Evolutionary conservation across 1,140 invertebrate species (phyloP), one percentile per base, ranked within the genome.

Genomic region (Penaeus japonicus): DNA sequence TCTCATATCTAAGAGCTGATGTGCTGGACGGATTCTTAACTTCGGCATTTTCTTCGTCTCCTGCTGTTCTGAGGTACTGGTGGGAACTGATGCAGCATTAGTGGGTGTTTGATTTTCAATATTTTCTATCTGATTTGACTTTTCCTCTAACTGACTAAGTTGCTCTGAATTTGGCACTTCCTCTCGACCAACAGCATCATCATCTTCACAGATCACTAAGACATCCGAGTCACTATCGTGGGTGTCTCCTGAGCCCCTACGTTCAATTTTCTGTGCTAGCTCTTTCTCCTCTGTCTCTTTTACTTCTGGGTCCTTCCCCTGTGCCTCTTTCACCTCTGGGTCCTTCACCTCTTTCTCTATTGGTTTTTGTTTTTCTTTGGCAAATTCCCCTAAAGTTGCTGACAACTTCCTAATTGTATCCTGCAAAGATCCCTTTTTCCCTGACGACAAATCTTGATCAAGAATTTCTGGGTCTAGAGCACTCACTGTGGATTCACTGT

Each of bases 171-270:
- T 22, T 47, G 54, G 15, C 12, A 7, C n/a, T 53, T 78, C 55
- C 22, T 59, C 87, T 7, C 59, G 59, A 24, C 18, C n/a, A 35
- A 80, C 77, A 39, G 77, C 53, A 80, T 86, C 85, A 27, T 27
- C 79, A 75, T 87, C 87, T 39, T 88, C 87, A 88, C 87, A 88
- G 32, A 88, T 88, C 4, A 88, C 87, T 57, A 88, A 75, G 20
- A 35, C 83, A 55, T 88, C 87, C 0, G 87, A 88, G 20, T 88
- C 87, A 78, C 87, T 88, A 27, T 88, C 86, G 78, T 84, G 54
- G 32, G 53, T 39, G 18, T 70, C 62, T 35, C 20, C 27, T 22
- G 18, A 65, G n/a, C 57, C 30, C 18, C 39, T 65, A 32, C 20
- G 35, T 32, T 10, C 15, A 17, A 22, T 54, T 87, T 27, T 73